Percentiles rank a stretch among this genome's conserved stretches.
Conservation (phyloP, 2,888 invertebrate species). For the Drosophila ustulata region DNA sequence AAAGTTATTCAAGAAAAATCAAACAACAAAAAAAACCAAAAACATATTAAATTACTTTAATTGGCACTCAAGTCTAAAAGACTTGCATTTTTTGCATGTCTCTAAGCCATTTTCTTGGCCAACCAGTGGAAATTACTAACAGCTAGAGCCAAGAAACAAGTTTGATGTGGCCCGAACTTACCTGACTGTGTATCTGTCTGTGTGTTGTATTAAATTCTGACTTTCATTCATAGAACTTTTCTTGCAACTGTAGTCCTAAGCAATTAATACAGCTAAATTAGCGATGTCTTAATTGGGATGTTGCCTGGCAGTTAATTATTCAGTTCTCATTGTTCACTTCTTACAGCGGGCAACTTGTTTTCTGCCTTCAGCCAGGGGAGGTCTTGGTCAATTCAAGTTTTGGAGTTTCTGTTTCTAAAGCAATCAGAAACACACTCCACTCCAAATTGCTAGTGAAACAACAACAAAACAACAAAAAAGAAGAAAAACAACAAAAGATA, state of each 20-base stretch:
- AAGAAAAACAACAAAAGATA: not conserved
- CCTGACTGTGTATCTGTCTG: not conserved
- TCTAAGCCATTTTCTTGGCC: constrained; percentile 31
- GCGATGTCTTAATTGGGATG: constrained; percentile 9
- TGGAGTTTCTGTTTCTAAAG: not conserved
- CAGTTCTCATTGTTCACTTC: constrained; percentile 8
- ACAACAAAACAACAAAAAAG: not conserved
- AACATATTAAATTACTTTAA: constrained; percentile 53
- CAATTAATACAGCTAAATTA: constrained; percentile 7
- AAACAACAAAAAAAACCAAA: constrained; percentile 8
- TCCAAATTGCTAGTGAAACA: not conserved
- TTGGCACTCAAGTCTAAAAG: constrained; percentile 46
- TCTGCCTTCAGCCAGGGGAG: constrained; percentile 2
- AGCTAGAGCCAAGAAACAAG: constrained; percentile 8
- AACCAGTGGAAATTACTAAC: constrained; percentile 11
- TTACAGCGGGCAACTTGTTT: not conserved
- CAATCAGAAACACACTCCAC: constrained; percentile 19
- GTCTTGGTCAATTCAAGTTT: constrained; percentile 11
- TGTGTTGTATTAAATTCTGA: not conserved
- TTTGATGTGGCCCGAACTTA: not conserved
- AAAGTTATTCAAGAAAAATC: constrained; percentile 38
- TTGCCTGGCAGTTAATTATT: constrained; percentile 20
- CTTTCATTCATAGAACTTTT: constrained; percentile 7
- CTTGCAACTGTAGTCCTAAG: constrained; percentile 1
- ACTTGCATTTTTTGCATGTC: constrained; percentile 61